These are phyloP conservation scores for Panorpa germanica DNA, from an alignment of 2,888 invertebrate species.

Conservation along the genomic window DNA sequence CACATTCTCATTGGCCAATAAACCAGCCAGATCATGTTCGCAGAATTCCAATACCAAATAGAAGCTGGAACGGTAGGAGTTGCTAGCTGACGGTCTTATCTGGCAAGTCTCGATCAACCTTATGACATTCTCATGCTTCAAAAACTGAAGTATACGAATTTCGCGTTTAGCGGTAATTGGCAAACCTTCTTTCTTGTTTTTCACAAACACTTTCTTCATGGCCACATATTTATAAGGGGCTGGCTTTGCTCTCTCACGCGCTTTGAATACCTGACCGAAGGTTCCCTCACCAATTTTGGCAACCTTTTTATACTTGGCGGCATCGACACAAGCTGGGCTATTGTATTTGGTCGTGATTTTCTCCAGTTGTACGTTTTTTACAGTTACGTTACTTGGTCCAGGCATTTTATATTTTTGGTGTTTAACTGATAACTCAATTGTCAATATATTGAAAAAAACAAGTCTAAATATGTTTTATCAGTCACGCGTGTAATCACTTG, in stretches of 20 bases:
- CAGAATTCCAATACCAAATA: slow-evolving; percentile 48
- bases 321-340: slow-evolving; percentile 35
- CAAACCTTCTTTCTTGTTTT: slow-evolving; percentile 51
- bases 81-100: slow-evolving; percentile 30
- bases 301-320: slow-evolving; percentile 34
- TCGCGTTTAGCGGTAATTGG: slow-evolving; percentile 46
- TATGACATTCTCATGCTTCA: slow-evolving; percentile 43
- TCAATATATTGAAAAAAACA: no score
- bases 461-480: no score
- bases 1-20: slow-evolving; percentile 38
- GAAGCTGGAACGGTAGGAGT: slow-evolving; percentile 36
- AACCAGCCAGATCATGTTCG: slow-evolving; percentile 45
- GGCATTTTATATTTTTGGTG: no score
- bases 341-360: no score
- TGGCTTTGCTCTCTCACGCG: slow-evolving; percentile 26
- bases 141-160: slow-evolving; percentile 37
- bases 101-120: slow-evolving; percentile 41
- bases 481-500: no score
- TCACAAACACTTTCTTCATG: slow-evolving; percentile 46
- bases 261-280: slow-evolving; percentile 50
- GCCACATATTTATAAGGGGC: slow-evolving; percentile 34
- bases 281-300: slow-evolving; percentile 50
- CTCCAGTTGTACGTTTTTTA: no score
- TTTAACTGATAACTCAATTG: no score
- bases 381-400: no score